Evolutionary conservation across 2,888 invertebrate genomes (phyloP), one percentile per base, ranked within the genome.

Genomic region (Unio pictorum): DNA sequence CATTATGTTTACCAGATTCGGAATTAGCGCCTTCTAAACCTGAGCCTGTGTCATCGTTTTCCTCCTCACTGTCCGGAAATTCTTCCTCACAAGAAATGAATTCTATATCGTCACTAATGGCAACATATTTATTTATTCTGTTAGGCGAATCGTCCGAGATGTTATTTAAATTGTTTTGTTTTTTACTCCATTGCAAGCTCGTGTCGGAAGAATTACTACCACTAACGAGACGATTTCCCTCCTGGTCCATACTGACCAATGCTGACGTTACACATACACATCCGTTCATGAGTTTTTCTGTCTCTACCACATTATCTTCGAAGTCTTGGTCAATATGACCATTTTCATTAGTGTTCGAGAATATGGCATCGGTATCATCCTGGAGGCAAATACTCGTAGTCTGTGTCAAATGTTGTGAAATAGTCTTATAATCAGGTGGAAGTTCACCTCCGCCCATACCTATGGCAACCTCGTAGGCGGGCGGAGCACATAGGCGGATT

Each of bases 391-490:
- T 11, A 11, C 45, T 45, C 3, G 15, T 45, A 15, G 45, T 45
- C 45, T 11, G 1, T 11, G 15, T 45, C 45, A 45, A 45, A 45
- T 45, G 45, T 45, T 45, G 57, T 20, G 69, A 69, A 17, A 78
- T 69, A 7, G 74, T 68, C 20, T 78, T 74, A 61, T 81, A 80
- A 26, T 79, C 72, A 15, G 81, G 81, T 1, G 80, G 80, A 4
- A 70, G 76, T 61, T 79, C 81, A 55, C 75, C 73, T 20, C 66
- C 69, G 17, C 28, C 61, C 74, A 73, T 73, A 5, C 74, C 72
- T 34, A 84, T 71, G 7, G 82, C 80, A 66, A 81, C 80, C 58
- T 84, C 82, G 65, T 84, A 84, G 2, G 83, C 79, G 30, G 85
- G 85, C 26, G 85, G 83, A 26, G 81, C 81, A 65, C 80, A 80